Percentiles rank a stretch among this genome's conserved stretches.
Evolutionary conservation across 2,888 invertebrate species (phyloP).

Genomic region (Caenorhabditis afra): DNA sequence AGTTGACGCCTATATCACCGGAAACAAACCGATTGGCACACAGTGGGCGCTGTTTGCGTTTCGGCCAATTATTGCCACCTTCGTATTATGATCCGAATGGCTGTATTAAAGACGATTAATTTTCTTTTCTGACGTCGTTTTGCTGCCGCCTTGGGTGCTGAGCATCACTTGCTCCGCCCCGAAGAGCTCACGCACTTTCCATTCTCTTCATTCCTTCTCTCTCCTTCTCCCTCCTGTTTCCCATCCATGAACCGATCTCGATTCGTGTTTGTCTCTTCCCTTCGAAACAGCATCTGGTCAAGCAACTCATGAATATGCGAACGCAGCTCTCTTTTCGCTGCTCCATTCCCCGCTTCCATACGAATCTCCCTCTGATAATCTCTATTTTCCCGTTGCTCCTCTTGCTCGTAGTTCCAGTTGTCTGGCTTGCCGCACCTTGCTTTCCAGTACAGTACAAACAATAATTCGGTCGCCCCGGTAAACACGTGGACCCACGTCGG

Average conservation of each 20-base stretch:
- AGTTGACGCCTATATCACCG: conserved; percentile 58
- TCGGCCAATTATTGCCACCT: conserved; percentile 57
- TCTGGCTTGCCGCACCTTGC: conserved; percentile 21
- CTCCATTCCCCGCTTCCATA: background rate
- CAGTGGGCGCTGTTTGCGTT: conserved; percentile 42
- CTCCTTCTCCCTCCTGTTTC: background rate
- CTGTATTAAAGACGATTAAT: conserved; percentile 45
- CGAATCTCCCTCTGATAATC: background rate
- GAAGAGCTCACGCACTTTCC: conserved; percentile 4
- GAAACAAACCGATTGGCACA: conserved; percentile 55
- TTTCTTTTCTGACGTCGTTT: conserved; percentile 38
- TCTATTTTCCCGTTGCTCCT: background rate
- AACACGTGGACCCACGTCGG: conserved; percentile 36
- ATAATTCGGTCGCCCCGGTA: conserved; percentile 29
- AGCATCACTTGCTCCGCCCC: background rate
- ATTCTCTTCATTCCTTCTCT: conserved; percentile 3
- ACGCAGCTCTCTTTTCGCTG: conserved; percentile 13
- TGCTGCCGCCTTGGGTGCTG: conserved; percentile 20
- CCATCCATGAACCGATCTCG: background rate
- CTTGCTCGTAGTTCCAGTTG: conserved; percentile 22
- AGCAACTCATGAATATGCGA: conserved; percentile 42
- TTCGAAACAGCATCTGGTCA: conserved; percentile 28
- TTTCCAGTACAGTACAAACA: conserved; percentile 55
- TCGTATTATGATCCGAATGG: conserved; percentile 45
- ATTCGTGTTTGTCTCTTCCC: conserved; percentile 1